Base-by-base conservation (phyloP, 2,113 vertebrate genomes). In the Trematomus loennbergii region DNA sequence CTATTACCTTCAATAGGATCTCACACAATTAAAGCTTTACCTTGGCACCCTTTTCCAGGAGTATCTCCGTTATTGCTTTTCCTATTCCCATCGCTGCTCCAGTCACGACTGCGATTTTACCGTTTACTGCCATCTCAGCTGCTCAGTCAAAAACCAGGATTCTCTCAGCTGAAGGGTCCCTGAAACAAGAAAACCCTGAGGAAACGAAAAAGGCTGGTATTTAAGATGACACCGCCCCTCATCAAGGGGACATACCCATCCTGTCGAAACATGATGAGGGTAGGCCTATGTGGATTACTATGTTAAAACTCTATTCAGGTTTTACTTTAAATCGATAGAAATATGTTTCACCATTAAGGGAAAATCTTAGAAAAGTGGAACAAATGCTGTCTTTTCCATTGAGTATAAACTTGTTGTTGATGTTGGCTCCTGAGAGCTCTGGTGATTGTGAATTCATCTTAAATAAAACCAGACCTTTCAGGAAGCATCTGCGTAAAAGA, bases 51-150 rank as follows among this genome's bases (percentile, higher is more conserved):
- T 93, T 90, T 60, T 84, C 53, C 65, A 94, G 74, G 9, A 95
- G 89, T 0, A 82, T 79, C 73, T 93, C 85, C 1, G 84, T 53
- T 4, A 94, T 76, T 0, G 85, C 90, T 83, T 36, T 89, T 9
- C 94, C 93, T 4, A 95, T 91, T 1, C 94, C 94, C 68, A 79
- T 63, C 1, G 81, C 92, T 1, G 85, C 94, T 54, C 94, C 94
- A 2, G 93, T 94, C 75, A 95, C 89, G 0, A 93, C 65, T 0
- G 90, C 93, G 0, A 17, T 20, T 82, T 92, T 91, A 0, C 83
- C 84, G 0, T 10, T 5, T 1, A 93, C 2, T 3, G 86, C 71
- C 93, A 94, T 93, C 15, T 57, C 12, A 58, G 54, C 1, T 12
- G 49, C 9, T 63, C 15, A 12, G 7, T 22, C 1, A 10, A 4